phyloP scores from a whole-genome alignment of 2,113 vertebrate genomes.

The Heterochromis multidens region DNA sequence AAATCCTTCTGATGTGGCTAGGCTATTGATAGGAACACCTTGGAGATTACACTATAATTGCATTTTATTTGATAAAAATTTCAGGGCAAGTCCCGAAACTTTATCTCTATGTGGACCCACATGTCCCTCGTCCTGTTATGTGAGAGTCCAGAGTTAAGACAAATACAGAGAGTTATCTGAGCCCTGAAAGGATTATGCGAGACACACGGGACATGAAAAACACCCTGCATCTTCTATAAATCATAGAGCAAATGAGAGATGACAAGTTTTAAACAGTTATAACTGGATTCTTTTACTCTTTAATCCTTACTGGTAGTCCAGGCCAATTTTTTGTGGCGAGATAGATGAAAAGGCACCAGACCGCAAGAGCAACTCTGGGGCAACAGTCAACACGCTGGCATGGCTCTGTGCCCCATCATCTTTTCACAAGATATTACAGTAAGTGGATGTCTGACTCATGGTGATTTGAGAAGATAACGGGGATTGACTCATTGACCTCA shows the following conservation, averaged over 20 bases:
- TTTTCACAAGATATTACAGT: slow-evolving; percentile 58
- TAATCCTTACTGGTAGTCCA: slow-evolving; percentile 26
- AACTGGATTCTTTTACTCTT: slow-evolving; percentile 59
- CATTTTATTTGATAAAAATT: slow-evolving; percentile 56
- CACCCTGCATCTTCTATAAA: slow-evolving; percentile 55
- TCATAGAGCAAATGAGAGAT: slow-evolving; percentile 67
- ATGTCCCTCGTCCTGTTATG: slow-evolving; percentile 22
- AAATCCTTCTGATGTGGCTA: slow-evolving; percentile 40
- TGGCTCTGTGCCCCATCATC: slow-evolving; percentile 46
- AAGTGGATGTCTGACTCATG: slow-evolving; percentile 61
- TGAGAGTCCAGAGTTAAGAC: slow-evolving; percentile 50
- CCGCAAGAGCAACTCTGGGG: slow-evolving; percentile 41
- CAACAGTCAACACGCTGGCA: slow-evolving; percentile 37
- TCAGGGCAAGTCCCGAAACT: slow-evolving; percentile 61
- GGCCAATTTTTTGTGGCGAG: slow-evolving; percentile 34
- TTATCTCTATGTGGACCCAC: slow-evolving; percentile 40
- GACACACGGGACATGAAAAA: slow-evolving; percentile 48
- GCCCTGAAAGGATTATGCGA: slow-evolving; percentile 50
- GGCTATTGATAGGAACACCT: slow-evolving; percentile 48
- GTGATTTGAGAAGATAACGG: slow-evolving; percentile 54
- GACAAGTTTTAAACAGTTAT: slow-evolving; percentile 63
- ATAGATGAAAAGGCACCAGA: slow-evolving; percentile 53
- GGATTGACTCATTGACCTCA: slow-evolving; percentile 57
- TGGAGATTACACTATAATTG: slow-evolving; percentile 54
- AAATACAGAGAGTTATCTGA: slow-evolving; percentile 58